Base-by-base conservation (phyloP, 2,797 vertebrate species). In the Pagetopsis macropterus region DNA sequence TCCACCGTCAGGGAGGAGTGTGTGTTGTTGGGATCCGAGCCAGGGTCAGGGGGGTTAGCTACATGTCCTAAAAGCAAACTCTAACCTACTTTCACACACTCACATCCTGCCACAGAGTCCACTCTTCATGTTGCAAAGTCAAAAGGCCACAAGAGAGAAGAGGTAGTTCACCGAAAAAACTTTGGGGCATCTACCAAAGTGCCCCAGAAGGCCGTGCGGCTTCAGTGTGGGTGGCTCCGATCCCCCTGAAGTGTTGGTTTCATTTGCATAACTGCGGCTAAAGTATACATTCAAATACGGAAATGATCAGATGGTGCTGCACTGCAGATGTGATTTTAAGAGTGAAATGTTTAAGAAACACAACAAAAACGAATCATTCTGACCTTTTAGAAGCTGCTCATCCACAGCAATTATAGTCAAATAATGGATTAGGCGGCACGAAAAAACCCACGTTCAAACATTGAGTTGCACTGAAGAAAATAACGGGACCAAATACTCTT, bases 21-120 rank as follows among this genome's bases (percentile, higher is more conserved):
- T 21, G 70, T n/a, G 75, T 54, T 76, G 79, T 72, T 52, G 85
- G 91, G 89, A 92, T 88, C 85, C 74, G 69, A 87, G 89, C 89
- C 91, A 87, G 91, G 93, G 93, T 93, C 90, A 86, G 13, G 17
- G 27, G 70, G 88, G 92, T 91, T 82, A 69, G 82, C 72, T 82
- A 66, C 78, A 91, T 92, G 91, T 94, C 94, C 94, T 91, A 82
- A 91, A 91, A 94, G 88, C 92, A 93, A 92, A 94, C 76, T 81
- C 76, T 92, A 94, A 94, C 93, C 94, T 89, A 93, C 84, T 94
- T 94, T 87, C 78, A 62, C 64, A 11, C 65, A 41, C 65, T 41
- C 43, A 81, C 70, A 84, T 69, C 69, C 73, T 61, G 72, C 52
- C 65, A 72, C 15, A 2, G 19, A 83, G 57, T 75, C 60, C 41